A percentile compares a stretch with the other conserved stretches of the same genome.
phyloP scores from a whole-genome alignment of 1,140 invertebrate species.

The Drosophila bocki region DNA sequence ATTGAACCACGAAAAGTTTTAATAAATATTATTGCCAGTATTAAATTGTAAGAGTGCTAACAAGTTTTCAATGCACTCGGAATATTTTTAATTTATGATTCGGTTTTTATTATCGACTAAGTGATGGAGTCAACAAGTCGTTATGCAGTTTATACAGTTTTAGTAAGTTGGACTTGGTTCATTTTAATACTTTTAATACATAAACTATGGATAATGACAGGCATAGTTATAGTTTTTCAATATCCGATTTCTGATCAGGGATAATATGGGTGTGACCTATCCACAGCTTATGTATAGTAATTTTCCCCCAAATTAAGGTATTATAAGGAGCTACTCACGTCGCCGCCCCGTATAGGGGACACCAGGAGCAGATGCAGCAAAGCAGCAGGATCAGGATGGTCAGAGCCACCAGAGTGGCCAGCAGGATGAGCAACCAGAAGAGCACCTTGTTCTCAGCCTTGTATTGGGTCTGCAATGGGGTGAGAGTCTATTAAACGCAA shows the following conservation, averaged over 20 bases:
- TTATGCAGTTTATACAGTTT: constrained; percentile 1
- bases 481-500: constrained; percentile 63
- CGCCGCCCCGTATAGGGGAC: constrained; percentile 92
- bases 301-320: neutral
- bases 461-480: constrained; percentile 88
- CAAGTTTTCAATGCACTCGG: constrained; percentile 19
- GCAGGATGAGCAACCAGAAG: constrained; percentile 91
- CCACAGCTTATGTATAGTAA: neutral
- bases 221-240: neutral
- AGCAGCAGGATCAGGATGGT: constrained; percentile 90
- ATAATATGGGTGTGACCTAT: neutral
- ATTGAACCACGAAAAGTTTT: constrained; percentile 15
- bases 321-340: constrained; percentile 85
- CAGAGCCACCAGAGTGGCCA: constrained; percentile 90
- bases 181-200: neutral
- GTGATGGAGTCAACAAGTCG: constrained; percentile 51
- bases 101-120: constrained; percentile 39
- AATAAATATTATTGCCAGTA: constrained; percentile 13
- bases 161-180: neutral
- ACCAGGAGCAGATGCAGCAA: constrained; percentile 92
- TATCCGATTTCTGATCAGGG: neutral
- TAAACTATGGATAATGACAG: neutral
- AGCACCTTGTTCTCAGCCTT: constrained; percentile 90
- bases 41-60: constrained; percentile 2
- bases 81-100: constrained; percentile 11